These are phyloP conservation scores for Cheilosia vulpina DNA, from an alignment of 2,888 invertebrate genomes.

Conservation along the genomic window DNA sequence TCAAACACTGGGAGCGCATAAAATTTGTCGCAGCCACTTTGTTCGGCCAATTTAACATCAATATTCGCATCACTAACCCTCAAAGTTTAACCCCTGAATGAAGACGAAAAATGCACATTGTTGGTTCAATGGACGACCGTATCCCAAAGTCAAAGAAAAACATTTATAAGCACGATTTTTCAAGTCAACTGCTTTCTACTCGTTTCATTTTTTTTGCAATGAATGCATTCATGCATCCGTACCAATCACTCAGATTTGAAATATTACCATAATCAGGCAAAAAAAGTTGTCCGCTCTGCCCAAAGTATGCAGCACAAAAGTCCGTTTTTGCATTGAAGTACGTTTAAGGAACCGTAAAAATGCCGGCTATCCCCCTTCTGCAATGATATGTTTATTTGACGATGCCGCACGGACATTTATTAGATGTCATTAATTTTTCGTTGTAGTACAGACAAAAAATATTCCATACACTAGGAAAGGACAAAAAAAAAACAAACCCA, in stretches of 20 bases:
- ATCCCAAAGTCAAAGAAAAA: slow-evolving; percentile 61
- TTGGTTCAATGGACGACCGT: slow-evolving; percentile 51
- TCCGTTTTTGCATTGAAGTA: slow-evolving; percentile 8
- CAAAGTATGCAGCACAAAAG: background rate
- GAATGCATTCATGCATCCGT: slow-evolving; percentile 61
- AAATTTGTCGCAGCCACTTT: slow-evolving; percentile 31
- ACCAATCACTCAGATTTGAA: slow-evolving; percentile 58
- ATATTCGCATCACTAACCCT: slow-evolving; percentile 52
- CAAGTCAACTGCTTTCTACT: slow-evolving; percentile 5
- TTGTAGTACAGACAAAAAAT: slow-evolving; percentile 16
- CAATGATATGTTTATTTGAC: slow-evolving; percentile 13
- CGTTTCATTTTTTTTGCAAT: slow-evolving; percentile 15
- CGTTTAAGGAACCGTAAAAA: slow-evolving; percentile 49
- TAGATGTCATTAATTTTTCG: slow-evolving; percentile 68
- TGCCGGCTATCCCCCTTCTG: background rate
- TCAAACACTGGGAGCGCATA: slow-evolving; percentile 5
- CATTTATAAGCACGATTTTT: slow-evolving; percentile 50
- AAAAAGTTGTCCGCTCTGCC: slow-evolving; percentile 1
- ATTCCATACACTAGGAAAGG: slow-evolving; percentile 6
- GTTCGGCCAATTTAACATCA: slow-evolving; percentile 49
- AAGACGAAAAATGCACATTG: slow-evolving; percentile 49
- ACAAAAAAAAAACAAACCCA: slow-evolving; percentile 13
- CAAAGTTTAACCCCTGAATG: slow-evolving; percentile 40
- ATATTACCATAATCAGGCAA: slow-evolving; percentile 69
- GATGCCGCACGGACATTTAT: slow-evolving; percentile 62